Evolutionary conservation across 2,888 invertebrate species (phyloP).

Genomic region (Noctuana brunneofusca): DNA sequence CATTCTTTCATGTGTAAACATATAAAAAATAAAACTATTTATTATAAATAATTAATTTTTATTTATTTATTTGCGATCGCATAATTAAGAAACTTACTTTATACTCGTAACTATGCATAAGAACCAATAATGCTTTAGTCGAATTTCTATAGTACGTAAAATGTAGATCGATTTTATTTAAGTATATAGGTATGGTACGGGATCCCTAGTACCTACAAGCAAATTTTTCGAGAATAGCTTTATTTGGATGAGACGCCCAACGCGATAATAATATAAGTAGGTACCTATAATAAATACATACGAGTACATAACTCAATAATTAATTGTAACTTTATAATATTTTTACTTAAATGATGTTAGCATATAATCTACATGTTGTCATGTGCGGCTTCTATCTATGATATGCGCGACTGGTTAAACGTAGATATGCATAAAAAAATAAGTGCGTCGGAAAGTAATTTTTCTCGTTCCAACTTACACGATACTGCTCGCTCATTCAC

Average conservation of each 20-base stretch:
- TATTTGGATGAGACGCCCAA: too few relatives aligned
- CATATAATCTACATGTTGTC: slow-evolving; percentile 31
- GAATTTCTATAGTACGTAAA: too few relatives aligned
- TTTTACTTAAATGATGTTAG: slow-evolving; percentile 7
- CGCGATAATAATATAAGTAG: too few relatives aligned
- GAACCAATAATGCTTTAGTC: slow-evolving; percentile 9
- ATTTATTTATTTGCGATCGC: slow-evolving; percentile 30
- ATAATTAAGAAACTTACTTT: slow-evolving; percentile 25
- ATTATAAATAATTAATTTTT: slow-evolving; percentile 27
- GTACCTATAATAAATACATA: too few relatives aligned
- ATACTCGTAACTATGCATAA: slow-evolving; percentile 15
- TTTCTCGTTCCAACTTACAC: slow-evolving; percentile 37
- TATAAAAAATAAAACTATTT: neutral
- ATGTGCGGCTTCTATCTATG: slow-evolving; percentile 24
- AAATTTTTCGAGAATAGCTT: too few relatives aligned
- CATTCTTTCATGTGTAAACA: slow-evolving; percentile 13
- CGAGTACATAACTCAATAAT: too few relatives aligned
- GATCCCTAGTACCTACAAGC: too few relatives aligned
- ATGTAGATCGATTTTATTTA: too few relatives aligned
- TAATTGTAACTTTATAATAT: too few relatives aligned
- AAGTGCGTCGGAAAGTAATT: slow-evolving; percentile 41
- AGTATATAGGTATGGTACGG: too few relatives aligned
- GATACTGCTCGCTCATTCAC: slow-evolving; percentile 3
- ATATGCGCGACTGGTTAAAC: slow-evolving; percentile 36
- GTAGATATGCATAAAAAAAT: slow-evolving; percentile 43